Conservation (phyloP, 2,113 vertebrate species). For the Prionailurus viverrinus region DNA sequence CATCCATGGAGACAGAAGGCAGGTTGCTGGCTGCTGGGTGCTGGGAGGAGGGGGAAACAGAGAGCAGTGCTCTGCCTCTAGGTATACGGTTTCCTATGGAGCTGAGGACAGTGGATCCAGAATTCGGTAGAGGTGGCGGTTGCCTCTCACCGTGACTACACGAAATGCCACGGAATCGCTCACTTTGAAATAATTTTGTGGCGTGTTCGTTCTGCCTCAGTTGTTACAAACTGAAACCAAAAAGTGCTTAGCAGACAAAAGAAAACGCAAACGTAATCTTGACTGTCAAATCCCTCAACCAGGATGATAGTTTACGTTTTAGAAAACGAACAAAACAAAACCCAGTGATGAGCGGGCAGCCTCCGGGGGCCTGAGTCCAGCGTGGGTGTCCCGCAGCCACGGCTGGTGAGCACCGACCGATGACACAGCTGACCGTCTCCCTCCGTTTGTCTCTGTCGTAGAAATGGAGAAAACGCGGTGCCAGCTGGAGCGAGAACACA, state of each 20-base stretch:
- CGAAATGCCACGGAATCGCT: neutral
- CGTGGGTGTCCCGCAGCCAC: fast-evolving
- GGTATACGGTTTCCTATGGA: neutral
- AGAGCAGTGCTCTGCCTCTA: neutral
- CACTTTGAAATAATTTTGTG: neutral
- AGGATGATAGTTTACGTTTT: neutral
- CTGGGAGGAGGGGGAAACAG: too few relatives aligned
- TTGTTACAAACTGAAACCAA: neutral
- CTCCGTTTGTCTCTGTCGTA: conserved; percentile 68
- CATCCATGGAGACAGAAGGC: neutral
- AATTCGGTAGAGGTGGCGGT: too few relatives aligned
- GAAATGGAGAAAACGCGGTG: conserved; percentile 91
- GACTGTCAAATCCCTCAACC: neutral
- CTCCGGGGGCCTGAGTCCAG: neutral
- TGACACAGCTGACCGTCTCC: fast-evolving
- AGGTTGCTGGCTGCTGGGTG: too few relatives aligned
- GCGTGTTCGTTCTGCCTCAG: neutral
- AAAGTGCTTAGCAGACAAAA: neutral
- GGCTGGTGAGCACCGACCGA: fast-evolving
- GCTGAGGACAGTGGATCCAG: neutral
- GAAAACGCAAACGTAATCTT: neutral
- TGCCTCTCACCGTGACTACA: fast-evolving
- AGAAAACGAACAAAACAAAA: neutral
- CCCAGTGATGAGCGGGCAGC: too few relatives aligned
- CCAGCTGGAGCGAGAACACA: conserved; percentile 89